Base-by-base conservation (phyloP, 1,140 invertebrate species). In the Calliopsis andreniformis region DNA sequence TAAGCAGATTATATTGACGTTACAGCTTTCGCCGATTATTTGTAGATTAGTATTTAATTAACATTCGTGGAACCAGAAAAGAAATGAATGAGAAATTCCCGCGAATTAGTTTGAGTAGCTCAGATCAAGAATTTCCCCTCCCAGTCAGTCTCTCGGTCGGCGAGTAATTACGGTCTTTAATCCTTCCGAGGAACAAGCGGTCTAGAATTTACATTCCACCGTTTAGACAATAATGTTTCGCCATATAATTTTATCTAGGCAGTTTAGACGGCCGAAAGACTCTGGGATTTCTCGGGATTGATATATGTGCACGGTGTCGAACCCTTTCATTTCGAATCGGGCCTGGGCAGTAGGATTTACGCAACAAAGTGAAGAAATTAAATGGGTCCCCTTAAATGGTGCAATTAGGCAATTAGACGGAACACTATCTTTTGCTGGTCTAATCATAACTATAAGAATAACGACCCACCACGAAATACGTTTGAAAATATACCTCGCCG, bases 71-170 rank as follows among this genome's bases (percentile, higher is more conserved):
- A n/a, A n/a, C n/a, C n/a, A n/a, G n/a, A n/a, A n/a, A n/a, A n/a
- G n/a, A n/a, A n/a, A n/a, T n/a, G n/a, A n/a, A n/a, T n/a, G n/a
- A n/a, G n/a, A 35, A 28, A 56, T 0, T 68, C 66, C 28, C 30
- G 51, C 66, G 83, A 88, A 89, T 89, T 87, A 88, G 88, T 89
- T 88, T 82, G 79, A 88, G 88, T 89, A 84, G 88, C 87, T 89
- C 86, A 86, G 87, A 90, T 88, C 72, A 83, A 85, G 71, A 61
- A 80, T 87, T 90, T 90, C 83, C 87, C 84, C 79, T 35, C 30
- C n/a, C 67, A 61, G 80, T 78, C 75, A 71, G 51, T 16, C 47
- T 49, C 45, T 30, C 55, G 30, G 78, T 32, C 10, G 49, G 76
- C 75, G 35, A 73, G 45, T 87, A 87, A 89, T 89, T 80, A 85